These are phyloP conservation scores for Deilephila porcellus DNA, from an alignment of 2,888 invertebrate genomes.

Conservation along the genomic window DNA sequence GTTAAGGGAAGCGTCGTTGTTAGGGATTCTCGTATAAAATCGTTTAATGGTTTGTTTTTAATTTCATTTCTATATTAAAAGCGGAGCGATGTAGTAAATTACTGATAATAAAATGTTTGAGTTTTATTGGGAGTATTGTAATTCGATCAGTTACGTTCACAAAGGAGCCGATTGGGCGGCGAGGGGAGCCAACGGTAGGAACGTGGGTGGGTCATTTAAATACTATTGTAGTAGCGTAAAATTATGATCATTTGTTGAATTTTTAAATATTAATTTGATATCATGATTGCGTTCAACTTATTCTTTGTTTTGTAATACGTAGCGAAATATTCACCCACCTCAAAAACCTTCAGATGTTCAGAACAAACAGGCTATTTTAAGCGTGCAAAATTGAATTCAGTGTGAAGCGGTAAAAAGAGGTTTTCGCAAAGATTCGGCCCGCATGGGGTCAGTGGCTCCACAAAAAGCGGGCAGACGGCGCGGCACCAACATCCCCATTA, in stretches of 20 bases:
- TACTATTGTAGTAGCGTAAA: slow-evolving; percentile 31
- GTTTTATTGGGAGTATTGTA: slow-evolving; percentile 71
- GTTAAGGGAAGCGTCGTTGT: slow-evolving; percentile 84
- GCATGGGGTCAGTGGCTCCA: slow-evolving; percentile 23
- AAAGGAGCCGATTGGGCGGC: slow-evolving; percentile 44
- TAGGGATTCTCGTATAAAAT: slow-evolving; percentile 82
- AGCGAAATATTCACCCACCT: neutral
- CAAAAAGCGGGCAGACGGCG: slow-evolving; percentile 50
- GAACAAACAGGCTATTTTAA: no score
- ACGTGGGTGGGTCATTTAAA: slow-evolving; percentile 61
- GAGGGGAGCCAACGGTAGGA: slow-evolving; percentile 48
- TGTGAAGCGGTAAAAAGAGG: slow-evolving; percentile 28
- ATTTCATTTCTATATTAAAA: slow-evolving; percentile 79
- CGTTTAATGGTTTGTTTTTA: slow-evolving; percentile 85
- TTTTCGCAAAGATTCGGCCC: slow-evolving; percentile 24
- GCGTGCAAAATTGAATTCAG: neutral
- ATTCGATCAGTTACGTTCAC: slow-evolving; percentile 54
- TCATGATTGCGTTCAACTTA: neutral
- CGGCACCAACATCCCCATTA: slow-evolving; percentile 50
- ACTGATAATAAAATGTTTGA: slow-evolving; percentile 72
- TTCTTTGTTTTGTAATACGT: neutral
- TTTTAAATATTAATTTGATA: neutral
- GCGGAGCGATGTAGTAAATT: slow-evolving; percentile 73
- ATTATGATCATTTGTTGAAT: neutral
- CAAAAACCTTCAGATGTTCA: no score